Conservation (phyloP, 2,113 vertebrate species). For the Physeter macrocephalus region DNA sequence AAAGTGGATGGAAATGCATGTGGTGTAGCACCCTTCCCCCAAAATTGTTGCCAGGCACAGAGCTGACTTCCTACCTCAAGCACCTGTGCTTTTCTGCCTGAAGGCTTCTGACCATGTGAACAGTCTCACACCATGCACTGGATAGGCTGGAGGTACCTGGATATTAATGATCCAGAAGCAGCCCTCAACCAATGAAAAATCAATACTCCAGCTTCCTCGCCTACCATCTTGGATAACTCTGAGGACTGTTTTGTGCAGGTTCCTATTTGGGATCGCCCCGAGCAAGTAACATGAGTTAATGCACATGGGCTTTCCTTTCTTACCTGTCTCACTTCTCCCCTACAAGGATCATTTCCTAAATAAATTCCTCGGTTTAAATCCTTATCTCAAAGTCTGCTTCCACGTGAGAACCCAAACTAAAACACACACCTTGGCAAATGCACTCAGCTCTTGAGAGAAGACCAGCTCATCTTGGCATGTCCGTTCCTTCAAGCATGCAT, state of each 20-base stretch:
- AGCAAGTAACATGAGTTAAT: background rate
- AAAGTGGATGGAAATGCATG: background rate
- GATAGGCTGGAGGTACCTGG: background rate
- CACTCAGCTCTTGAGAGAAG: too few relatives aligned
- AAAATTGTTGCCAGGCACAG: fast-evolving
- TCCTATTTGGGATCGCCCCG: fast-evolving
- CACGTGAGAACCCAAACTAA: background rate
- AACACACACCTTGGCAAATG: background rate
- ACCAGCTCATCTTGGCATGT: background rate
- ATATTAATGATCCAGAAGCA: background rate
- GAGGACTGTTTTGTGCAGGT: background rate
- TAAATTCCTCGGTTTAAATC: background rate
- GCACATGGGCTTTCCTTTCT: too few relatives aligned
- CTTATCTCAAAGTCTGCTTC: background rate
- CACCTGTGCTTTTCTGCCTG: background rate
- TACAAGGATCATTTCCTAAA: background rate
- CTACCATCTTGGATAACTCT: background rate
- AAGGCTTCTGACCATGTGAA: background rate
- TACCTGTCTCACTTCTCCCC: too few relatives aligned
- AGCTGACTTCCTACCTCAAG: background rate
- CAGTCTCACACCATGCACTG: fast-evolving
- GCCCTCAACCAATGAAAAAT: background rate
- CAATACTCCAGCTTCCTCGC: fast-evolving
- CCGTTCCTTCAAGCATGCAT: background rate
- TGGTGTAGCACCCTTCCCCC: too few relatives aligned